Percentiles rank a stretch among this genome's conserved stretches.
phyloP scores from a whole-genome alignment of 2,888 invertebrate species.

The Dasysyrphus tricinctus region DNA sequence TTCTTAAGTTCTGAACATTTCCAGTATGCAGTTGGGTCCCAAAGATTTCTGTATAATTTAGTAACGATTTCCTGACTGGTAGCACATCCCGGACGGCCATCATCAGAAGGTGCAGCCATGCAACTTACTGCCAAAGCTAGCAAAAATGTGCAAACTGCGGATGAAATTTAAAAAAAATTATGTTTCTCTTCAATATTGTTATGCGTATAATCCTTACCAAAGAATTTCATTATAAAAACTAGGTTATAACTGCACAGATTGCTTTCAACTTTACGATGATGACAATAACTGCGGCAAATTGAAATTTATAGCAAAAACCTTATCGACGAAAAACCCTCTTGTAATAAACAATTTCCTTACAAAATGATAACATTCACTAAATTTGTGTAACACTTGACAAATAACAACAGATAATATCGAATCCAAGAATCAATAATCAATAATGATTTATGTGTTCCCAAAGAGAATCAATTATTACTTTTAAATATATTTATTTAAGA shows the following conservation, averaged over 20 bases:
- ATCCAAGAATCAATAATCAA: constrained; percentile 16
- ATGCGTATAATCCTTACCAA: neutral
- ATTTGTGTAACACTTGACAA: neutral
- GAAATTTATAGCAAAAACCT: constrained; percentile 3
- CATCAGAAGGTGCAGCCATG: constrained; percentile 20
- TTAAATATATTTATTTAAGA: constrained; percentile 20
- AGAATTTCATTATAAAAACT: neutral
- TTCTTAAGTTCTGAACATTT: constrained; percentile 77
- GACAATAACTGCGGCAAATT: neutral
- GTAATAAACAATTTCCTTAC: neutral
- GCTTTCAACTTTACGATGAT: neutral
- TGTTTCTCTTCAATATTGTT: neutral
- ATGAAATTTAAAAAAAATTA: neutral
- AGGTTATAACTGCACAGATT: neutral
- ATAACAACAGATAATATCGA: neutral
- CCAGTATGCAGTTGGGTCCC: constrained; percentile 79
- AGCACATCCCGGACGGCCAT: constrained; percentile 79
- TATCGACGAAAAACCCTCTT: neutral
- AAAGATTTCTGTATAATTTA: constrained; percentile 77
- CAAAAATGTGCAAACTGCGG: neutral
- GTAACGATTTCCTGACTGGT: constrained; percentile 77
- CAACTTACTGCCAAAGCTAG: neutral
- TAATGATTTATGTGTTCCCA: neutral
- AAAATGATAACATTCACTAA: neutral
- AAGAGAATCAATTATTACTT: neutral